These are phyloP conservation scores for Drosophila kanapiae DNA, from an alignment of 1,140 invertebrate species.

Conservation along the genomic window DNA sequence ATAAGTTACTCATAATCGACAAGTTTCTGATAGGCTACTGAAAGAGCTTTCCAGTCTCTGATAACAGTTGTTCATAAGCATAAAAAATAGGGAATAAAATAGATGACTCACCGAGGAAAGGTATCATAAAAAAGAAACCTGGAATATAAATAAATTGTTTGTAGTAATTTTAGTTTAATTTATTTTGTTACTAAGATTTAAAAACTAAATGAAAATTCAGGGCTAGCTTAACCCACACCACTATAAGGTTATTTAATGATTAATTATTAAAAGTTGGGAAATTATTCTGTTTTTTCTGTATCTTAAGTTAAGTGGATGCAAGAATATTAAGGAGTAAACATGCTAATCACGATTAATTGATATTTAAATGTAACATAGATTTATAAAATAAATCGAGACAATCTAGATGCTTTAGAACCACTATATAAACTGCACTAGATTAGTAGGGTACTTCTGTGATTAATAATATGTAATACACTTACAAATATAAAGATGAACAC, in stretches of 20 bases:
- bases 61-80: slow-evolving; percentile 5
- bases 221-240: neutral
- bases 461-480: no score
- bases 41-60: neutral
- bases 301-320: no score
- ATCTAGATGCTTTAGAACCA: no score
- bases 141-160: neutral
- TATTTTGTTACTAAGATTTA: neutral
- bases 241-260: neutral
- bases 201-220: neutral
- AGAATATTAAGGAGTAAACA: no score
- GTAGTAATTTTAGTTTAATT: neutral
- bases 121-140: neutral
- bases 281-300: no score
- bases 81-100: neutral
- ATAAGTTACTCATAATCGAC: slow-evolving; percentile 18
- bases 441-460: no score
- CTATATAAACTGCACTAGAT: no score
- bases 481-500: no score
- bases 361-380: no score
- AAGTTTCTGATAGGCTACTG: slow-evolving; percentile 34
- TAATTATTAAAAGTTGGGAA: no score
- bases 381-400: neutral
- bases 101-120: slow-evolving; percentile 13
- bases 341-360: no score